phyloP scores from a whole-genome alignment of 2,797 vertebrate species.

The Philypnodon macrostomus region DNA sequence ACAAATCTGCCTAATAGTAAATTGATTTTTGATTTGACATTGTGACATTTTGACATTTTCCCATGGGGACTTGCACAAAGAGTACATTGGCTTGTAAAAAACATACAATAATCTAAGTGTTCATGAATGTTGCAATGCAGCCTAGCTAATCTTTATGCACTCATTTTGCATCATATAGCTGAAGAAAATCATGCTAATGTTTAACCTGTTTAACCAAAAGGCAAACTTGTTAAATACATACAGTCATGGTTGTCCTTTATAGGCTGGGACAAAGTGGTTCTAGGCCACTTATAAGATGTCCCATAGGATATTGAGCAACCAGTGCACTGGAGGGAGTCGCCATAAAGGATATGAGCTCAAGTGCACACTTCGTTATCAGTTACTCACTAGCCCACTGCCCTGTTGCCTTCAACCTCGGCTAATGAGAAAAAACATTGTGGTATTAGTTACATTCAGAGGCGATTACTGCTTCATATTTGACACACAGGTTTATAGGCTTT shows the following conservation, averaged over 20 bases:
- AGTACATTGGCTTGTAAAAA: not conserved
- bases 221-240: slow-evolving; percentile 5
- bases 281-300: slow-evolving; percentile 18
- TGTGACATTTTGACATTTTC: too few species aligned
- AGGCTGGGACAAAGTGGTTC: not conserved
- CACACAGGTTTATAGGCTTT: too few species aligned
- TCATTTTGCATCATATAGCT: slow-evolving; percentile 18
- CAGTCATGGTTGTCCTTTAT: not conserved
- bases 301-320: slow-evolving; percentile 37
- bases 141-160: not conserved
- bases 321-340: slow-evolving; percentile 21
- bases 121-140: not conserved
- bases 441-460: not conserved
- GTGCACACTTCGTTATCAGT: slow-evolving; percentile 21
- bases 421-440: not conserved
- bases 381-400: slow-evolving; percentile 18
- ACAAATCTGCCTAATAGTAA: too few species aligned
- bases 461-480: not conserved
- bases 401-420: slow-evolving; percentile 1
- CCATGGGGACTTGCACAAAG: too few species aligned
- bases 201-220: slow-evolving; percentile 31
- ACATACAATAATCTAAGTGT: not conserved
- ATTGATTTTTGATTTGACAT: too few species aligned
- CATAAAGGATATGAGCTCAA: slow-evolving; percentile 28
- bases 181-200: not conserved